Evolutionary conservation across 1,140 invertebrate species (phyloP).

Genomic region (Euwallacea similis): DNA sequence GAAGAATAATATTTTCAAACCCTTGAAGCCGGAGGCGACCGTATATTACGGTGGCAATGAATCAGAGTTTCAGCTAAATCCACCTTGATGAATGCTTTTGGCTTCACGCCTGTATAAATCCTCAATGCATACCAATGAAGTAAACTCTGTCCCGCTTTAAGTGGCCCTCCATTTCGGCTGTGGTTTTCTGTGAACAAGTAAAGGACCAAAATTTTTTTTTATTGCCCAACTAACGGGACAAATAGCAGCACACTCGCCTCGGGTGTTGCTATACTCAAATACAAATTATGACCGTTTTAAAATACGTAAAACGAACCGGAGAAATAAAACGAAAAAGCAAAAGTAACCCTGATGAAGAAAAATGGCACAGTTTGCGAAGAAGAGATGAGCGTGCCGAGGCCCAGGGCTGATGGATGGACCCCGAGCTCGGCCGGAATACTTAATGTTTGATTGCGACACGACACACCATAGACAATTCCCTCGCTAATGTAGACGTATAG

Average conservation of each 20-base stretch:
- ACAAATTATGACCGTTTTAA: slow-evolving; percentile 9
- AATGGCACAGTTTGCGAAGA: slow-evolving; percentile 44
- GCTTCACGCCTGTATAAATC: slow-evolving; percentile 55
- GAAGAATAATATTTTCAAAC: slow-evolving; percentile 50
- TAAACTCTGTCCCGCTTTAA: slow-evolving; percentile 48
- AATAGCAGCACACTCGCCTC: no score
- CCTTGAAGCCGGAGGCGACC: slow-evolving; percentile 48
- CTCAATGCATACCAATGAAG: slow-evolving; percentile 56
- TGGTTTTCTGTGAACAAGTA: no score
- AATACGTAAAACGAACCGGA: slow-evolving; percentile 43
- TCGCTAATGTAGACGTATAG: slow-evolving; percentile 45
- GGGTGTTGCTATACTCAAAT: background rate
- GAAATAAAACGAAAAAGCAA: slow-evolving; percentile 45
- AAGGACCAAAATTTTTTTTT: no score
- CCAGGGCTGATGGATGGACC: slow-evolving; percentile 44
- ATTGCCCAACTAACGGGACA: no score
- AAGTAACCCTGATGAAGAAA: slow-evolving; percentile 50
- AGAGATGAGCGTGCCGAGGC: slow-evolving; percentile 27
- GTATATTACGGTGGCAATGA: slow-evolving; percentile 54
- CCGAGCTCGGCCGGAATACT: slow-evolving; percentile 46
- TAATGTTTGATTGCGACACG: slow-evolving; percentile 49
- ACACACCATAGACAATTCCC: slow-evolving; percentile 48
- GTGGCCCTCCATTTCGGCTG: slow-evolving; percentile 31
- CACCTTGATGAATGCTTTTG: slow-evolving; percentile 56
- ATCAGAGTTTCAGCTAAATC: slow-evolving; percentile 55